Base-by-base conservation (phyloP, 2,797 vertebrate genomes). In the Catostomus latipinnis region DNA sequence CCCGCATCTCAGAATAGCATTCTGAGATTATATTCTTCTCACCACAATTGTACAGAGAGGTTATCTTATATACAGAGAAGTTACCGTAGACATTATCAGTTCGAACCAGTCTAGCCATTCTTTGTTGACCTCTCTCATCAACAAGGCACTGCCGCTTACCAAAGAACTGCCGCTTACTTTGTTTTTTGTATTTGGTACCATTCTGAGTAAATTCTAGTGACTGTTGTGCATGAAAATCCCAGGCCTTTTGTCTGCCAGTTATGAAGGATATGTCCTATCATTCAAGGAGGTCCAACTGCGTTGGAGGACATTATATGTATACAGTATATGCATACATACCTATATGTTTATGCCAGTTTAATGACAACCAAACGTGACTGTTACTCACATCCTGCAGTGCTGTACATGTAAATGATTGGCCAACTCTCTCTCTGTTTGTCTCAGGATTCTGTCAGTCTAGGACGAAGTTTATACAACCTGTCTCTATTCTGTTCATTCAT, bases 381-480 rank as follows among this genome's bases (percentile, higher is more conserved):
- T 49, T 7, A 18, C 14, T 18, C 50, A 71, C 60, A 57, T 81
- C 54, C 16, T 83, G 34, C 34, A 43, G 13, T 73, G 43, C 11
- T 46, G 67, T 22, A 22, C 22, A 1, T 22, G 22, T 66, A 71
- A 76, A 50, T 58, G 0, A 68, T 58, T 81, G 22, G 22, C 22
- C 22, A 56, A 57, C 69, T 65, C 6, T 5, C 8, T 71, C 49
- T 71, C 11, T 78, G 34, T 78, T 18, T 62, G 48, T 9, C 65
- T 78, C 54, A 67, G 18, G 18, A 52, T 63, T 52, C 52, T 2
- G 22, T 46, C 6, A 80, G 74, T 77, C 60, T 76, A 43, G 11
- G 52, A 56, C n/a, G 61, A 75, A 52, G 58, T 79, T 22, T 76
- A 66, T 69, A 79, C 71, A 72, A 6, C 70, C 57, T 14, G 46